Evolutionary conservation across 2,888 invertebrate genomes (phyloP), one percentile per base, ranked within the genome.

Genomic region (Xestobium rufovillosum): DNA sequence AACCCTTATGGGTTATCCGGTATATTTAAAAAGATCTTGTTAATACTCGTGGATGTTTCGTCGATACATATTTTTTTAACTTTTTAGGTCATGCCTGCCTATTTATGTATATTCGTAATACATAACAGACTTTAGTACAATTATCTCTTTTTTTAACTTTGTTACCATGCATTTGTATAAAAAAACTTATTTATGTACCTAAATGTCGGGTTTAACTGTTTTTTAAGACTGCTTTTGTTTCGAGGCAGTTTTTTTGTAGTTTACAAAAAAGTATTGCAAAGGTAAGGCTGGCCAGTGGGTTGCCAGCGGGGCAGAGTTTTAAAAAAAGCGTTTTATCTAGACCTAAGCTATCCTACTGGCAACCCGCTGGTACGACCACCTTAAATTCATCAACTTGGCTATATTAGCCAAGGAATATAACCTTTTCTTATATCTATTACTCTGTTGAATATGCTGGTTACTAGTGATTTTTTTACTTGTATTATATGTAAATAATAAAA

Each of bases 91-190:
- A 34, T 36, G 39, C 41, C 38, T 44, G 42, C 40, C 41, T 52
- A 44, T 49, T 49, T 51, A 50, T 48, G 46, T 48, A 47, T 47
- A 38, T 45, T 39, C 31, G 39, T 43, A 33, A 42, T 44, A 46
- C 44, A 48, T 42, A 48, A 50, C 45, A 46, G 45, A 41, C 42
- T 51, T 51, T 57, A 61, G 59, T 60, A 61, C 59, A 60, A 59
- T 59, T 54, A n/a, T n/a, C n/a, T n/a, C n/a, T n/a, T 52, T 59
- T 57, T 59, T 53, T 50, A 57, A 57, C 56, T 59, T 60, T 60
- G 61, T 61, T 61, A 61, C 61, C 62, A 61, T 56, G 48, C 50
- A 52, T 51, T 55, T 53, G 45, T 50, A 48, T 52, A 39, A 45
- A 26, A 34, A 34, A 41, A 37, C 38, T 44, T 39, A 39, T 37